phyloP scores from a whole-genome alignment of 2,888 invertebrate species.

The Camptogramma bilineatum region DNA sequence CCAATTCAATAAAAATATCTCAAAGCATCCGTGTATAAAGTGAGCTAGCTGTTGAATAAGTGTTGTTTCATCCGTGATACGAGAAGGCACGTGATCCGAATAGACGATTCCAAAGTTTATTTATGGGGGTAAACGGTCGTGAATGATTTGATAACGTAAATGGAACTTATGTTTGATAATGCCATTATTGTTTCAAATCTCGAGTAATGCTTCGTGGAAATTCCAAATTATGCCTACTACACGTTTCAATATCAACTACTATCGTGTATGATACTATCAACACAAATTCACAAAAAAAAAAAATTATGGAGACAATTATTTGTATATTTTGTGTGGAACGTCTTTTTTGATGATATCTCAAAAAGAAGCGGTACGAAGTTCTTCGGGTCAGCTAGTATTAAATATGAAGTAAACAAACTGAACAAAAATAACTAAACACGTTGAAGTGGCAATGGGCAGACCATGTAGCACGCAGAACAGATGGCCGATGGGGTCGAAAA shows the following conservation, averaged over 20 bases:
- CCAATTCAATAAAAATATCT: neutral
- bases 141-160: slow-evolving; percentile 50
- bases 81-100: slow-evolving; percentile 53
- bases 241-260: neutral
- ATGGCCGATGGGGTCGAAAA: too few relatives aligned
- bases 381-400: too few relatives aligned
- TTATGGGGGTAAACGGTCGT: slow-evolving; percentile 50
- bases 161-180: slow-evolving; percentile 35
- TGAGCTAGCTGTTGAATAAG: slow-evolving; percentile 26
- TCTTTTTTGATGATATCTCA: too few relatives aligned
- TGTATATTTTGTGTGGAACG: too few relatives aligned
- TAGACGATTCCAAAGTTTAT: slow-evolving; percentile 53
- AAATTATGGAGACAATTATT: too few relatives aligned
- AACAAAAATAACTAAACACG: too few relatives aligned
- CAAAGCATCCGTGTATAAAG: slow-evolving; percentile 1
- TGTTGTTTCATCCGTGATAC: slow-evolving; percentile 45
- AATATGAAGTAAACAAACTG: too few relatives aligned
- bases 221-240: neutral
- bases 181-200: slow-evolving; percentile 32
- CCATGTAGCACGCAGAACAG: too few relatives aligned
- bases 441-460: too few relatives aligned
- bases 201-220: slow-evolving; percentile 3
- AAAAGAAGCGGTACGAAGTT: too few relatives aligned
- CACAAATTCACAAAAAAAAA: too few relatives aligned
- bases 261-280: neutral